Conservation (phyloP, 2,113 vertebrate species). For the Calyptomena viridis region DNA sequence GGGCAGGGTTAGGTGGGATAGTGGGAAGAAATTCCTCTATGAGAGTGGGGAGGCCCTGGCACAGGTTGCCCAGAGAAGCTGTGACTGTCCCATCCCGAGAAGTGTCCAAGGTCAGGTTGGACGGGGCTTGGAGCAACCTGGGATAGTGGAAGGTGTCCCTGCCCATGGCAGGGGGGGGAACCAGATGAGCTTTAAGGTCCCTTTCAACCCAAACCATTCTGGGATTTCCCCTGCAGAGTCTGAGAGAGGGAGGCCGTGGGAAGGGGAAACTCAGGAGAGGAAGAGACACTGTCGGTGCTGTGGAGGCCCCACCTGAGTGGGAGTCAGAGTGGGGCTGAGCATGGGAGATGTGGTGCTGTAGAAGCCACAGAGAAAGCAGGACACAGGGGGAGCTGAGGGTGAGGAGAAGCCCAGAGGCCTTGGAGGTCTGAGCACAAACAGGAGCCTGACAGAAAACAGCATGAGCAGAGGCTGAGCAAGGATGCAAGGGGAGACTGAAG, state of each 20-base stretch:
- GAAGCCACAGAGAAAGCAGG: not conserved
- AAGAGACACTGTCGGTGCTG: not conserved
- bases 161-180: not conserved
- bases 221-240: not conserved
- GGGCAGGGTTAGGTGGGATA: not conserved
- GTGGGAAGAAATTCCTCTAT: not conserved
- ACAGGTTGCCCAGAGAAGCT: not conserved
- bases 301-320: not conserved
- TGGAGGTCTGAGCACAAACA: rapidly evolving
- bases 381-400: not conserved
- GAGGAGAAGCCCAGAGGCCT: not conserved
- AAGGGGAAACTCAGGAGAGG: not conserved
- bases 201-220: not conserved
- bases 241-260: not conserved
- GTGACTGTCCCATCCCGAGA: not conserved
- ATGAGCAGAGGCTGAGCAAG: not conserved
- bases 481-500: not conserved
- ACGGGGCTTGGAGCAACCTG: rapidly evolving
- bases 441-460: not conserved
- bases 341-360: rapidly evolving
- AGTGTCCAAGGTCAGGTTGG: not conserved
- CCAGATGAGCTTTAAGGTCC: not conserved
- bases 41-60: not conserved
- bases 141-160: not conserved
- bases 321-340: not conserved